Percentiles rank a stretch among this genome's conserved stretches.
Evolutionary conservation across 2,888 invertebrate genomes (phyloP).

Genomic region (Dryadula phaetusa): DNA sequence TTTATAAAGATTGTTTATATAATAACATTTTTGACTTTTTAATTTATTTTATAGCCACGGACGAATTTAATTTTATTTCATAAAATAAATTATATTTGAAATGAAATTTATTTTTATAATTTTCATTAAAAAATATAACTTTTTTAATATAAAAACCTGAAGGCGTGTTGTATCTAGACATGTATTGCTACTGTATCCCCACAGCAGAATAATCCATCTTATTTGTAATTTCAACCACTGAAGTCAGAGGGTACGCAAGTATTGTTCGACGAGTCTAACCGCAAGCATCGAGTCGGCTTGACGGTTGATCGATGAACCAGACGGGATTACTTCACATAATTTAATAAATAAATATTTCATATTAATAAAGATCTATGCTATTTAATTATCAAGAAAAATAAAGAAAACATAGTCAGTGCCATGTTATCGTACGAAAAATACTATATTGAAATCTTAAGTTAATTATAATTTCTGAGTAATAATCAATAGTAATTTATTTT

Average conservation of each 20-base stretch:
- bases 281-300: constrained; percentile 55
- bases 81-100: too few relatives aligned
- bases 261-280: constrained; percentile 38
- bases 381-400: too few relatives aligned
- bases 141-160: not conserved
- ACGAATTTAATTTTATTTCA: not conserved
- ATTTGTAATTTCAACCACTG: constrained; percentile 35
- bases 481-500: too few relatives aligned
- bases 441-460: too few relatives aligned
- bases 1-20: not conserved
- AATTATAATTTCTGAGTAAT: too few relatives aligned
- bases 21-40: not conserved
- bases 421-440: too few relatives aligned
- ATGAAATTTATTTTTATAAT: not conserved
- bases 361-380: constrained; percentile 34
- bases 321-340: constrained; percentile 56
- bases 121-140: not conserved
- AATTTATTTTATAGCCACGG: not conserved
- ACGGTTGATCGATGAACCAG: constrained; percentile 67
- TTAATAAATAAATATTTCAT: constrained; percentile 63
- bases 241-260: constrained; percentile 32
- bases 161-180: not conserved
- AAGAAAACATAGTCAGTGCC: too few relatives aligned
- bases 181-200: constrained; percentile 13
- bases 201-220: constrained; percentile 39